Percentiles rank a stretch among this genome's conserved stretches.
Conservation (phyloP, 2,797 vertebrate genomes). For the Neosalanx taihuensis region DNA sequence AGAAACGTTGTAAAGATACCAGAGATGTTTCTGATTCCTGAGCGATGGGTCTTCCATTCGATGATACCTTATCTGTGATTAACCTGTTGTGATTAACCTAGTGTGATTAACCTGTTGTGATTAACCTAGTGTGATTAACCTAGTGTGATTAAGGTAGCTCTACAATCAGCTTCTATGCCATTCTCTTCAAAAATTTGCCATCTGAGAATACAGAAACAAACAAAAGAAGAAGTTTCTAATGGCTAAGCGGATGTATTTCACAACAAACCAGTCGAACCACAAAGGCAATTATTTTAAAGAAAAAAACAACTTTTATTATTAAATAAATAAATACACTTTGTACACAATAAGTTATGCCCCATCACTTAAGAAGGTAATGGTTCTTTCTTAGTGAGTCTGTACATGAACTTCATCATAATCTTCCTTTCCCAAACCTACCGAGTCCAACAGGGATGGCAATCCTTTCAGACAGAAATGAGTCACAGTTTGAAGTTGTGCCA, state of each 20-base stretch:
- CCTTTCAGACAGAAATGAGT: constrained; percentile 76
- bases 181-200: no score
- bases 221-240: no score
- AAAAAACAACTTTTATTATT: constrained; percentile 72
- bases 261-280: constrained; percentile 21
- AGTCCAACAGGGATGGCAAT: constrained; percentile 73
- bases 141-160: no score
- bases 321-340: constrained; percentile 93
- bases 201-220: no score
- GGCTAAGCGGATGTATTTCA: constrained; percentile 13
- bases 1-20: no score
- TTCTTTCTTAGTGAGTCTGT: constrained; percentile 43
- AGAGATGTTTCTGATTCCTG: no score
- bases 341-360: constrained; percentile 92
- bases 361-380: constrained; percentile 55
- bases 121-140: no score
- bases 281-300: constrained; percentile 31
- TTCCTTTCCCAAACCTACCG: constrained; percentile 29
- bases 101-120: no score
- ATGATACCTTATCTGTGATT: no score
- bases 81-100: no score
- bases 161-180: no score
- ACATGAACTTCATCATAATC: constrained; percentile 28
- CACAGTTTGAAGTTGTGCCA: constrained; percentile 61
- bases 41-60: no score